phyloP scores from a whole-genome alignment of 2,797 vertebrate species.

The Neostethus bicornis region DNA sequence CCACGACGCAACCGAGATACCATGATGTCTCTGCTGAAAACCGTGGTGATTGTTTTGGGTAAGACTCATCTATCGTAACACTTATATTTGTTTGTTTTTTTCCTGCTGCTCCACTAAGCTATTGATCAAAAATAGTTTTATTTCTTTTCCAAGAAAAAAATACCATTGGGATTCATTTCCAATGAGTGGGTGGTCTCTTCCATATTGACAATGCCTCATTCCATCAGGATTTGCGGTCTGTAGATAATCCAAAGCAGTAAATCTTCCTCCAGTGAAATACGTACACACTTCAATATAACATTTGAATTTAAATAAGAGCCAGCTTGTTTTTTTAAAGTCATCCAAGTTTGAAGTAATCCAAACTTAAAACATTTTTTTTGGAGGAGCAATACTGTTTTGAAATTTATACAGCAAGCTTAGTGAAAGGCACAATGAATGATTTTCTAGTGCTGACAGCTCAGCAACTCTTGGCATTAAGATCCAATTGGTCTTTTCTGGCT shows the following conservation, averaged over 20 bases:
- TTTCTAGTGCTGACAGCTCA: too few species aligned
- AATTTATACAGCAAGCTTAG: too few species aligned
- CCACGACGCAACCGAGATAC: constrained; percentile 95
- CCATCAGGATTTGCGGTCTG: neutral
- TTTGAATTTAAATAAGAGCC: neutral
- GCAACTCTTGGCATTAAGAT: too few species aligned
- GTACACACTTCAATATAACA: neutral
- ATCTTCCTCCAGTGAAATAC: neutral
- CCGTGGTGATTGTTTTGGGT: constrained; percentile 97
- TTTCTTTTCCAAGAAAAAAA: neutral
- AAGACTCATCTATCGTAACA: constrained; percentile 39
- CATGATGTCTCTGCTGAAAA: constrained; percentile 99
- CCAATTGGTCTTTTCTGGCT: too few species aligned
- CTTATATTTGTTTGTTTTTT: constrained; percentile 9
- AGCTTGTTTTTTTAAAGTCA: neutral
- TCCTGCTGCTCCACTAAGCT: neutral
- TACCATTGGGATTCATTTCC: neutral
- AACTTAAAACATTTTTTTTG: neutral
- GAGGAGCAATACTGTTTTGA: neutral
- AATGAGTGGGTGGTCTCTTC: neutral
- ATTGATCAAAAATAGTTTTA: neutral
- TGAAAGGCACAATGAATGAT: too few species aligned
- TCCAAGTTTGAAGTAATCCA: neutral
- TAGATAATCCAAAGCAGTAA: neutral
- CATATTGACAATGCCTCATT: neutral